Base-by-base conservation (phyloP, 2,113 vertebrate species). In the Clinocottus analis region DNA sequence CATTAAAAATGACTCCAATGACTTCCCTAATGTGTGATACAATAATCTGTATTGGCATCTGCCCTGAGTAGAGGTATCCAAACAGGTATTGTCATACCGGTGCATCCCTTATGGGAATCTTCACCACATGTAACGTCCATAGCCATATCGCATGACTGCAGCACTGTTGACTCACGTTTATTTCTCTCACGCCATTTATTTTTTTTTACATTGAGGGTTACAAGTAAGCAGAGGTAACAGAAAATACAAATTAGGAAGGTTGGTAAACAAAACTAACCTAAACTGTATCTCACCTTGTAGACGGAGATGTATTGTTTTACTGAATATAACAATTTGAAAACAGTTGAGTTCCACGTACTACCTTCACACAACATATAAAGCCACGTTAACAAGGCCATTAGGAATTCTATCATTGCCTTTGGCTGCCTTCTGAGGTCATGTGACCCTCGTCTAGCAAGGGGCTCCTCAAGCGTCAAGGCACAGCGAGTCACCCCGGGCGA, bases 401-500 rank as follows among this genome's bases (percentile, higher is more conserved):
- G 45, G 10, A 4, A 19, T 2, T 35, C 5, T 27, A 7, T 2
- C 27, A 27, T 27, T 53, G 25, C 5, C 25, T 61, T 3, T 51
- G 23, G 13, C 13, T n/a, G 35, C 55, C 66, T 51, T 3, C 0
- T 4, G 17, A 7, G 12, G 56, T 71, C 67, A 78, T 47, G 31
- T 80, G 79, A 75, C 58, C 27, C 35, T 25, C 29, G 2, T 41
- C 27, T 65, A n/a, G 5, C 23, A 21, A 25, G 35, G 37, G 0
- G 13, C 13, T n/a, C 27, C 31, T 55, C 8, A 16, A 45, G 31
- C 17, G 25, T 23, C 33, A 10, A 4, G 23, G 27, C 16, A 51
- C 75, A 78, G 60, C 61, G 47, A 80, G 77, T 82, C 77, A 84
- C 72, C 35, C 27, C 70, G 76, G 68, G 71, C 68, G 83, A 79